These are phyloP conservation scores for Cotesia glomerata DNA, from an alignment of 1,140 invertebrate species.

Conservation along the genomic window DNA sequence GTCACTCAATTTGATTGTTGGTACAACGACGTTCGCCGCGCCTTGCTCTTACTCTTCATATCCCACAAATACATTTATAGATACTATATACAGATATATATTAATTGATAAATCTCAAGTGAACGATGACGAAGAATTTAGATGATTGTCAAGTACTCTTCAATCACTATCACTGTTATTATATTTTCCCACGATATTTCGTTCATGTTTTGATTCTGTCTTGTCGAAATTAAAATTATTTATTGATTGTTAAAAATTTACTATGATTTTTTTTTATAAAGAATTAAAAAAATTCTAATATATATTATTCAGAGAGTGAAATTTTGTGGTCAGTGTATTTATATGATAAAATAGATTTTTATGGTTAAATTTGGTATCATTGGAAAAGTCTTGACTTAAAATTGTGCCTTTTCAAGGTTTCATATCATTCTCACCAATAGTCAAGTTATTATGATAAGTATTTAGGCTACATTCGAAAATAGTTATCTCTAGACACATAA, in stretches of 20 bases:
- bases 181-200: neutral
- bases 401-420: too few species aligned
- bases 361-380: too few species aligned
- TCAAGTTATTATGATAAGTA: too few species aligned
- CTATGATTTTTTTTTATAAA: neutral
- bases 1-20: constrained; percentile 16
- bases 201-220: neutral
- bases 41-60: neutral
- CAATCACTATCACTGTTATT: neutral
- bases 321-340: too few species aligned
- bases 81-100: neutral
- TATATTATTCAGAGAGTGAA: too few species aligned
- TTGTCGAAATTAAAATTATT: neutral
- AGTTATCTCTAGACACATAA: too few species aligned
- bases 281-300: neutral
- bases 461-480: too few species aligned
- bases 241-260: neutral
- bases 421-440: too few species aligned
- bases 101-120: neutral
- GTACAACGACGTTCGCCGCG: neutral
- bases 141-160: neutral
- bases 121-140: neutral
- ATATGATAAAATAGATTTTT: too few species aligned
- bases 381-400: too few species aligned
- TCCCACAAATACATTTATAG: too few species aligned